Conservation (phyloP, 1,140 invertebrate species). For the Arion vulgaris region DNA sequence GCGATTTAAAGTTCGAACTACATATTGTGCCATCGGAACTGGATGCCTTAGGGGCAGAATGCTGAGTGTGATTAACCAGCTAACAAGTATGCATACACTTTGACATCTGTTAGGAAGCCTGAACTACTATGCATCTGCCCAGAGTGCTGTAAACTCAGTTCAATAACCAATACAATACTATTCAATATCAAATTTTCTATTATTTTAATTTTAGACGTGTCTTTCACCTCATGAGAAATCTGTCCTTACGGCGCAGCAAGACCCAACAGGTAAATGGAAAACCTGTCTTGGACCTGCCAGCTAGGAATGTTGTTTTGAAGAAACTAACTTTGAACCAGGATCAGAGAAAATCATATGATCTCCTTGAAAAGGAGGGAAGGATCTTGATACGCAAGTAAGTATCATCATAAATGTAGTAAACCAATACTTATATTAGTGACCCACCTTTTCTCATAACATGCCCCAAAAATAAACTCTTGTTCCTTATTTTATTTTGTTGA, state of each 20-base stretch:
- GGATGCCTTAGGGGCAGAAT: too few relatives aligned
- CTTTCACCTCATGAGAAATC: slow-evolving; percentile 52
- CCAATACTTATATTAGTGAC: too few relatives aligned
- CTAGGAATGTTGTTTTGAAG: slow-evolving; percentile 50
- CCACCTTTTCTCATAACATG: too few relatives aligned
- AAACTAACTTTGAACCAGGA: slow-evolving; percentile 52
- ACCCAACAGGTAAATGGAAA: slow-evolving; percentile 50
- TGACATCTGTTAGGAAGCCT: too few relatives aligned
- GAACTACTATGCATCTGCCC: too few relatives aligned
- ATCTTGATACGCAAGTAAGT: slow-evolving; percentile 46
- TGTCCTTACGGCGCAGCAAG: slow-evolving; percentile 58
- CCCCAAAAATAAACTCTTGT: slow-evolving; percentile 57
- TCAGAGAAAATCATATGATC: slow-evolving; percentile 53
- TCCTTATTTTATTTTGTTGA: slow-evolving; percentile 56
- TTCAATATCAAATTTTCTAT: too few relatives aligned
- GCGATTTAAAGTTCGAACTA: too few relatives aligned
- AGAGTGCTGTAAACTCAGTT: too few relatives aligned
- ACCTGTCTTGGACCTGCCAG: slow-evolving; percentile 52
- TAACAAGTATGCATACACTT: too few relatives aligned
- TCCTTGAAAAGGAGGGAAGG: slow-evolving; percentile 56
- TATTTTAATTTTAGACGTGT: slow-evolving; percentile 43
- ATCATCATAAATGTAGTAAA: not conserved
- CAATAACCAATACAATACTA: too few relatives aligned
- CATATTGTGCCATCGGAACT: too few relatives aligned
- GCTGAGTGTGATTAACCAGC: too few relatives aligned